These are phyloP conservation scores for Phortica magna DNA, from an alignment of 2,888 invertebrate genomes.

Conservation along the genomic window DNA sequence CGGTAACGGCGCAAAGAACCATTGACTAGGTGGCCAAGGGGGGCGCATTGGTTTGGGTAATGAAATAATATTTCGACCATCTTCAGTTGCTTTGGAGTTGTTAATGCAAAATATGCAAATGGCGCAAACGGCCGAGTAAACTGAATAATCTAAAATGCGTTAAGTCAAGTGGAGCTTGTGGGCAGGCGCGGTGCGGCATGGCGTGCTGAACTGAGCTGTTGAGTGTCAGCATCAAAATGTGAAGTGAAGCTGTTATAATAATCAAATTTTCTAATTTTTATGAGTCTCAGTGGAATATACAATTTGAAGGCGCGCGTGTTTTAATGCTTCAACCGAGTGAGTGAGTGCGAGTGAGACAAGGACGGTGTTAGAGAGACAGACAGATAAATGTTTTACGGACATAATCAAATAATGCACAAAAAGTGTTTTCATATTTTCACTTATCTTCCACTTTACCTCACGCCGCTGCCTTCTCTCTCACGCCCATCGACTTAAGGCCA, in stretches of 20 bases:
- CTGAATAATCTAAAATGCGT: neutral
- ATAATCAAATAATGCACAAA: constrained; percentile 61
- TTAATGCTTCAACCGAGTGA: neutral
- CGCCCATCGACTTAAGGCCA: too few species aligned
- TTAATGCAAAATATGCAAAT: constrained; percentile 72
- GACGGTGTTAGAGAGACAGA: too few species aligned
- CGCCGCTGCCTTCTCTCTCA: too few species aligned
- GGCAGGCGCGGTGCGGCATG: constrained; percentile 20
- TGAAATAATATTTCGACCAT: constrained; percentile 62
- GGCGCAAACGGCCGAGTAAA: constrained; percentile 35
- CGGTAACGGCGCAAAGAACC: constrained; percentile 51
- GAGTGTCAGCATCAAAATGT: neutral
- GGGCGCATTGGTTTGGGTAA: constrained; percentile 62
- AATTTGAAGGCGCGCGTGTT: constrained; percentile 6
- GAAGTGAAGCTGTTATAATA: constrained; percentile 63
- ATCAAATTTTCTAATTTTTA: constrained; percentile 76
- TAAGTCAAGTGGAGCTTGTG: too few species aligned
- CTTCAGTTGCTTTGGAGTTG: constrained; percentile 55
- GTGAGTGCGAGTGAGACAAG: neutral
- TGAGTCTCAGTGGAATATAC: constrained; percentile 59
- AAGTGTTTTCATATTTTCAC: constrained; percentile 29
- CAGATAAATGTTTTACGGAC: neutral
- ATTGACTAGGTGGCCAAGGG: constrained; percentile 13
- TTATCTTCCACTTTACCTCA: too few species aligned
- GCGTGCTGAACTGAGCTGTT: constrained; percentile 42